Base-by-base conservation (phyloP, 2,888 invertebrate genomes). In the Agrilus mali region DNA sequence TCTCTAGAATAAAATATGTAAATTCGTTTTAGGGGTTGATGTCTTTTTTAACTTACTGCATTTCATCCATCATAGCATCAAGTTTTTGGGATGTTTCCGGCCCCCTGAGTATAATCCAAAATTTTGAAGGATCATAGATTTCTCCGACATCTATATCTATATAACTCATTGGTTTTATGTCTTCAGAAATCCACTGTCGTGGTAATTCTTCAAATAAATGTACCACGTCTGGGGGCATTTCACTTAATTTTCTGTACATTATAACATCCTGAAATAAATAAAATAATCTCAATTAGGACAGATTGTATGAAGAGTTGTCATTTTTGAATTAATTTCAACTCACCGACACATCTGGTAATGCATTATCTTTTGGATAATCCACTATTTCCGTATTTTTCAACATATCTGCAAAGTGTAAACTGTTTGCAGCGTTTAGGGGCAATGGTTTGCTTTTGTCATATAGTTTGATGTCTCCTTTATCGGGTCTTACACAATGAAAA, bases 91-190 rank as follows among this genome's bases (percentile, higher is more conserved):
- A 33, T 12, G 17, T 14, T 0, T 54, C 40, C 0, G 62, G 57
- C 1, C 67, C 66, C 43, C 67, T 64, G 12, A 69, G 64, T 50
- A 68, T 62, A 48, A 75, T 53, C 75, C 75, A 75, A 61, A 75
- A 71, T 60, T 75, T 75, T 20, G 72, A 71, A 35, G 73, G 70
- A 50, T 75, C 75, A 63, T 73, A 75, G 49, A 75, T 68, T 63
- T 67, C 75, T 13, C 66, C 70, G 37, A 75, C 64, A 17, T 61
- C 52, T 40, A 74, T 65, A 52, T 69, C 68, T 7, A 72, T 44
- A 38, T 39, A 50, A 35, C 50, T 51, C 12, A 43, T 36, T 16
- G 35, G 39, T 39, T 37, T 33, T 13, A 46, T 36, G 14, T 34
- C 16, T 3, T 44, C 33, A 6, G 42, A 44, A 12, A 55, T 27